phyloP scores from a whole-genome alignment of 2,113 vertebrate genomes.

The Pelvicachromis taeniatus region DNA sequence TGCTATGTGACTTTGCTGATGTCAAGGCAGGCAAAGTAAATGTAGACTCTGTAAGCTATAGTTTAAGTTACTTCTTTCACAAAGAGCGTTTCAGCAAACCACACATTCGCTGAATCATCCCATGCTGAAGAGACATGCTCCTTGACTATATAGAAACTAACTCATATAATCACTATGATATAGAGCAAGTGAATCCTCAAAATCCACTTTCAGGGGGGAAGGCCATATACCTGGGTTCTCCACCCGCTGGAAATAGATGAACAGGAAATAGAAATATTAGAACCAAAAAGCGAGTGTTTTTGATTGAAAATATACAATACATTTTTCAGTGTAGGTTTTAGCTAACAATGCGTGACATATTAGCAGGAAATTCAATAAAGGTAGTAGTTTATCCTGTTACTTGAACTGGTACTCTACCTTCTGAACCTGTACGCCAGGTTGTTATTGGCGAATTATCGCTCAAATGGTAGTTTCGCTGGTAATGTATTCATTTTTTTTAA shows the following conservation, averaged over 20 bases:
- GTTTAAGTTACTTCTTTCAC: conserved; percentile 1
- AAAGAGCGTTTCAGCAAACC: background rate
- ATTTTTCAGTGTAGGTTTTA: background rate
- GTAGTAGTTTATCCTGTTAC: background rate
- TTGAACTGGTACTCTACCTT: background rate
- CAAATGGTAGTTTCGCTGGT: background rate
- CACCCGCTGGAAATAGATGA: conserved; percentile 8
- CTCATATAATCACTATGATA: background rate
- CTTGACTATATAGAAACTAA: background rate
- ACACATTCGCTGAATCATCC: conserved; percentile 15
- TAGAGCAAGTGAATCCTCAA: background rate
- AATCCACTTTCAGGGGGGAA: background rate
- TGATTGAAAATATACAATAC: background rate
- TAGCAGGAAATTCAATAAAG: background rate
- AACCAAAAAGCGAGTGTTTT: background rate
- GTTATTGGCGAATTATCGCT: background rate
- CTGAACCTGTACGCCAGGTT: background rate
- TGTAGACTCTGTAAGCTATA: background rate
- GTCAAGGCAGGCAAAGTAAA: background rate
- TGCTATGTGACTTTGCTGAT: background rate
- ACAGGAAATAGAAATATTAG: background rate
- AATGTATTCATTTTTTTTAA: background rate
- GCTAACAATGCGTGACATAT: background rate
- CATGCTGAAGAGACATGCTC: conserved; percentile 13
- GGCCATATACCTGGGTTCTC: background rate